A percentile compares a stretch with the other conserved stretches of the same genome.
These are phyloP conservation scores for Temnothorax ravouxi DNA, from an alignment of 2,888 invertebrate species.

Conservation along the genomic window DNA sequence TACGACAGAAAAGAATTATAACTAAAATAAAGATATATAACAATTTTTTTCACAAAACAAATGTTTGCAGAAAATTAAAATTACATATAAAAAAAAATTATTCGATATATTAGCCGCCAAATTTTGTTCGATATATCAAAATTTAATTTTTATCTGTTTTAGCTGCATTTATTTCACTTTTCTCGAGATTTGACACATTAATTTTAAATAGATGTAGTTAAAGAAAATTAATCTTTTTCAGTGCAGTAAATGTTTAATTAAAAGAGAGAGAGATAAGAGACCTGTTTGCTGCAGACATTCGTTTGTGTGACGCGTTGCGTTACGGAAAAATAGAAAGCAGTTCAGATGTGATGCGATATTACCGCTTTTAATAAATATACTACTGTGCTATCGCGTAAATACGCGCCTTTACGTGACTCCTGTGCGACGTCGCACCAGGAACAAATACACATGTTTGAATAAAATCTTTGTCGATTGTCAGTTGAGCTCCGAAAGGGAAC, in stretches of 20 bases:
- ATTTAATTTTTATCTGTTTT: neutral
- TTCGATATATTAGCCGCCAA: neutral
- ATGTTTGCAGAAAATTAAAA: neutral
- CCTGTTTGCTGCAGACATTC: neutral
- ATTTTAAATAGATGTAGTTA: neutral
- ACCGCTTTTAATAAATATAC: constrained; percentile 21
- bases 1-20: neutral
- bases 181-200: neutral
- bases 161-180: neutral
- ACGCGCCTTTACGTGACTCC: neutral
- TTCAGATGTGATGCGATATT: neutral
- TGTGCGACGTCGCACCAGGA: neutral
- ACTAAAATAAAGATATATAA: neutral
- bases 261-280: constrained; percentile 1
- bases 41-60: neutral
- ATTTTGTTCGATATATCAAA: neutral
- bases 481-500: neutral
- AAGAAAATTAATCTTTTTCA: neutral
- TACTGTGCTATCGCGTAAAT: neutral
- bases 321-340: neutral
- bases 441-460: neutral
- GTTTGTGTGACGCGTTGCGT: neutral
- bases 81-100: too few relatives aligned
- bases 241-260: neutral
- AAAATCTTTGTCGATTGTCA: constrained; percentile 6